A percentile compares a stretch with the other conserved stretches of the same genome.
phyloP scores from a whole-genome alignment of 2,113 vertebrate genomes.

The Labeo catla region DNA sequence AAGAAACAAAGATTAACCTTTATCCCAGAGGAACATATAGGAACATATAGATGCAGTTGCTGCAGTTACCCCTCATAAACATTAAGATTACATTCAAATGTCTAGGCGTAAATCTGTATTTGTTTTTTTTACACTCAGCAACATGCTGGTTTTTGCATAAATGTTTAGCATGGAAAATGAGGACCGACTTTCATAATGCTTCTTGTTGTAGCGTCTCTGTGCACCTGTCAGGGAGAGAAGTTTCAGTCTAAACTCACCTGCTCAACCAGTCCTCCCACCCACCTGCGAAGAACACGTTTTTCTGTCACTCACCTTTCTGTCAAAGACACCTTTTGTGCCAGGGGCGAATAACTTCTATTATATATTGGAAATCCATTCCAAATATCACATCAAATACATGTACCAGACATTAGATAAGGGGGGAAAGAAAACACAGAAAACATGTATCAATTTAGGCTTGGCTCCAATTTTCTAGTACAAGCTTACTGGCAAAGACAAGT shows the following conservation, averaged over 20 bases:
- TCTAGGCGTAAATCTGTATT: neutral
- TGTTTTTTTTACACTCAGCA: slow-evolving; percentile 5
- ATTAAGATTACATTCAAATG: neutral
- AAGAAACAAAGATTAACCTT: neutral
- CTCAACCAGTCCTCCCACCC: slow-evolving; percentile 23
- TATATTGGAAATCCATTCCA: neutral
- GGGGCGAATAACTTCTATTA: neutral
- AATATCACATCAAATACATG: neutral
- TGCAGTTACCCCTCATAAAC: neutral
- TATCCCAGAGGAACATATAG: neutral
- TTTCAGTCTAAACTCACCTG: slow-evolving; percentile 28
- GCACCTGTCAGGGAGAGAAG: neutral
- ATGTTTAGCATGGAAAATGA: slow-evolving; percentile 12
- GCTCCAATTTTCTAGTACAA: neutral
- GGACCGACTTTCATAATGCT: neutral
- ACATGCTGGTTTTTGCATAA: slow-evolving; percentile 19
- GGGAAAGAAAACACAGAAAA: neutral
- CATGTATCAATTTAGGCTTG: neutral
- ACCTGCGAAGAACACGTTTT: neutral
- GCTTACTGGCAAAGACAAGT: neutral
- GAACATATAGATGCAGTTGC: neutral
- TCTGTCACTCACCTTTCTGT: neutral
- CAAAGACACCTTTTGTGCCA: neutral
- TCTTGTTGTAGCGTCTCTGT: neutral
- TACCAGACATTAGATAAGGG: neutral